Conservation (phyloP, 1,140 invertebrate genomes). For the Drosophila hydei region DNA sequence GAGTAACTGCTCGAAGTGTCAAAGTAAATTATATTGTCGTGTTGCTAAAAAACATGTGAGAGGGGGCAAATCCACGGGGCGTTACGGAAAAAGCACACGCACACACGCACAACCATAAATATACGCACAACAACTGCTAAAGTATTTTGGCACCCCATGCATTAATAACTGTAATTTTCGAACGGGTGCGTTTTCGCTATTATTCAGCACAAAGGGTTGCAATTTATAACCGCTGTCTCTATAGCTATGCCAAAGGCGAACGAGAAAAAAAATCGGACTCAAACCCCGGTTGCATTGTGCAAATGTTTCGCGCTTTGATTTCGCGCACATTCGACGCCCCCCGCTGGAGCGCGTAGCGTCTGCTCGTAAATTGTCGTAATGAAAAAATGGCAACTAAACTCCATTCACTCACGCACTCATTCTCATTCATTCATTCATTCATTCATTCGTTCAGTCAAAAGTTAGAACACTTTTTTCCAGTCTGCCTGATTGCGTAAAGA, state of each 20-base stretch:
- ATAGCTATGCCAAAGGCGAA: constrained; percentile 14
- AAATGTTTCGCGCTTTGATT: constrained; percentile 63
- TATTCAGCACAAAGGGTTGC: constrained; percentile 74
- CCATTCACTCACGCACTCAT: constrained; percentile 23
- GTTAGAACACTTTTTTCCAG: constrained; percentile 35
- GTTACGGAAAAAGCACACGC: too few species aligned
- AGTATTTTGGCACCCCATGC: constrained; percentile 75
- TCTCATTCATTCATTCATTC: constrained; percentile 16
- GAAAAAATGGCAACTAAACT: constrained; percentile 53
- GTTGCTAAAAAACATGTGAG: constrained; percentile 43
- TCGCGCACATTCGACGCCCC: constrained; percentile 35
- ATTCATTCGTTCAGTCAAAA: constrained; percentile 48
- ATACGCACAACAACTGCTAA: constrained; percentile 35
- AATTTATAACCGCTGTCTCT: constrained; percentile 70
- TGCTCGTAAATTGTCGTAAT: constrained; percentile 71
- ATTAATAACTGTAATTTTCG: constrained; percentile 79
- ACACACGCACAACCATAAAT: constrained; percentile 1
- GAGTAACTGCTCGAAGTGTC: constrained; percentile 24
- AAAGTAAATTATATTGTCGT: constrained; percentile 73
- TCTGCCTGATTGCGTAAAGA: constrained; percentile 38
- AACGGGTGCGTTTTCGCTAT: constrained; percentile 45
- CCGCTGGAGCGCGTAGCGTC: constrained; percentile 21
- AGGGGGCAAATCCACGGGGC: constrained; percentile 40
- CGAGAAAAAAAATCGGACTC: constrained; percentile 9
- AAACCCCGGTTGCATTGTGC: constrained; percentile 45